A percentile compares a stretch with the other conserved stretches of the same genome.
These are phyloP conservation scores for Betta splendens DNA, from an alignment of 2,797 vertebrate genomes.

Conservation along the genomic window DNA sequence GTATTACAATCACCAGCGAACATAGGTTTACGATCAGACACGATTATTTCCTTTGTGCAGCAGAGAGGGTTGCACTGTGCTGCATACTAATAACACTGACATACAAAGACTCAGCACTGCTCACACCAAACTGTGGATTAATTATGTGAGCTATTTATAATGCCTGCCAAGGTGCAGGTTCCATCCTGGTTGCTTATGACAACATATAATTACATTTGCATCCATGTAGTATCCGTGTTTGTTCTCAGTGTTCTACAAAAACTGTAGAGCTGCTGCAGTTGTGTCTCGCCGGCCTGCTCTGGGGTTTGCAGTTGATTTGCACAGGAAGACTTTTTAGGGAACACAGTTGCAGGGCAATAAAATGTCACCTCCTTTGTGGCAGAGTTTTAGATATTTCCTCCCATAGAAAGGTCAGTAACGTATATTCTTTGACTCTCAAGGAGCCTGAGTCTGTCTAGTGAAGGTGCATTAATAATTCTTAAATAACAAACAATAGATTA, in stretches of 20 bases:
- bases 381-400: conserved; percentile 11
- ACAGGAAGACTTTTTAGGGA: no score
- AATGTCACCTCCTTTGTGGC: conserved; percentile 26
- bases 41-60: conserved; percentile 35
- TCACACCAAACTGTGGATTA: conserved; percentile 33
- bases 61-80: conserved; percentile 3
- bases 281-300: no score
- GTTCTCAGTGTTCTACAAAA: no score
- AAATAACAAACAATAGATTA: not conserved
- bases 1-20: conserved; percentile 33
- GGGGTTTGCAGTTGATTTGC: no score
- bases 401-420: conserved; percentile 23
- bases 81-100: conserved; percentile 43
- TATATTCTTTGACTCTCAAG: conserved; percentile 1
- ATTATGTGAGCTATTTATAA: conserved; percentile 31
- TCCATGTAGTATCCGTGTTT: not conserved
- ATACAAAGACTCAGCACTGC: conserved; percentile 12
- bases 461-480: not conserved
- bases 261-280: no score
- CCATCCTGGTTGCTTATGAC: not conserved
- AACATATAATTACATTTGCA: conserved; percentile 23
- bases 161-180: conserved; percentile 22
- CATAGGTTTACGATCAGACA: conserved; percentile 38
- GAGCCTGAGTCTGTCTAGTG: not conserved
- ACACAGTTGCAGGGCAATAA: not conserved